These are phyloP conservation scores for Pipistrellus kuhlii DNA, from an alignment of 2,797 vertebrate genomes.

Conservation along the genomic window DNA sequence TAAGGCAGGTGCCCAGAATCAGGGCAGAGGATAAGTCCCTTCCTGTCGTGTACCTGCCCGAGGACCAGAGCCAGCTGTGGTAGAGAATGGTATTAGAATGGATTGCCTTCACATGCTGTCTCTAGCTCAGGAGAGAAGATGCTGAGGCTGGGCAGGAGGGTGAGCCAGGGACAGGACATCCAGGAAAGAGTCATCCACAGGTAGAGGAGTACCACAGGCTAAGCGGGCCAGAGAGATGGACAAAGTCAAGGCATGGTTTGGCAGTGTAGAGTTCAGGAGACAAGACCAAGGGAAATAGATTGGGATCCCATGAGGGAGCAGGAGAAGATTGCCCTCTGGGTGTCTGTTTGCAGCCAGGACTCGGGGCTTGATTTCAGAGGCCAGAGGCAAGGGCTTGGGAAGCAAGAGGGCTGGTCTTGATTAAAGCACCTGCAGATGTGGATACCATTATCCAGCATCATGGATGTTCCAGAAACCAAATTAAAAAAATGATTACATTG, in stretches of 20 bases:
- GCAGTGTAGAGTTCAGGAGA: neutral
- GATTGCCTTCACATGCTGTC: neutral
- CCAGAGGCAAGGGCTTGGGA: conserved; percentile 8
- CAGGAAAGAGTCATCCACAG: neutral
- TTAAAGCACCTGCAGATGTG: neutral
- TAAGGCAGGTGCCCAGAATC: neutral
- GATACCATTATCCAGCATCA: neutral
- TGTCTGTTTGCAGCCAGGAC: neutral
- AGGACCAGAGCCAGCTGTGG: neutral
- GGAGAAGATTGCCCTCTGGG: neutral
- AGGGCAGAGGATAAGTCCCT: neutral
- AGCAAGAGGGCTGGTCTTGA: neutral
- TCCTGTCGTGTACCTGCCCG: neutral
- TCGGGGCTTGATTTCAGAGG: neutral
- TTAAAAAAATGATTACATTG: neutral
- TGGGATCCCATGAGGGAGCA: neutral
- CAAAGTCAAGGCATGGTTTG: neutral
- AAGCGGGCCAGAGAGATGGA: neutral
- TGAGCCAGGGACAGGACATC: neutral
- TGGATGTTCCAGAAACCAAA: conserved; percentile 49
- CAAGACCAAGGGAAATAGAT: neutral
- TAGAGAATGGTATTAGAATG: neutral
- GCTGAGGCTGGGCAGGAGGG: neutral
- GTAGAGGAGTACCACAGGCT: neutral
- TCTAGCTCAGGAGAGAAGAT: neutral